Base-by-base conservation (phyloP, 1,140 invertebrate genomes). In the Metaphire vulgaris region DNA sequence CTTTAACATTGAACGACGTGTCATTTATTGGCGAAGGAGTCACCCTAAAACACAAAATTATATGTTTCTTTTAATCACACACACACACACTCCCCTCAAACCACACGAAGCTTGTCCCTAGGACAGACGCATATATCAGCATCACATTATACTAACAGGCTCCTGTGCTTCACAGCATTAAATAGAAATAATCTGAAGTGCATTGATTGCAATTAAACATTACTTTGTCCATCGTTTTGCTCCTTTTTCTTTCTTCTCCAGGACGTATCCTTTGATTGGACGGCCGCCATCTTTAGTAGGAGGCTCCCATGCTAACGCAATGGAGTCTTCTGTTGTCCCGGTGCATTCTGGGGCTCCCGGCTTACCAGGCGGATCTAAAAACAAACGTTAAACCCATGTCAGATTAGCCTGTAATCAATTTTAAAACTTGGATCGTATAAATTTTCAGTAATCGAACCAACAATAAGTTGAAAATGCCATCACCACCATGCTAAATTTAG, bases 101-200 rank as follows among this genome's bases (percentile, higher is more conserved):
- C 34, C 94, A 89, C 65, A 96, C 96, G 65, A 96, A 96, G 86
- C 98, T 96, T 68, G 87, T 90, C 82, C 92, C 90, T 2, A 96
- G 96, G 86, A 92, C 96, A 12, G 91, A 90, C 96, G 96, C 98
- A 81, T 92, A 90, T 1, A 99, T 88, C 83, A 97, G 94, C 0
- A 96, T 96, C 86, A 97, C 98, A 83, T 98, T 95, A 33, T 92
- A n/a, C n/a, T n/a, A n/a, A n/a, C n/a, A n/a, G n/a, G n/a, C n/a
- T n/a, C n/a, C n/a, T n/a, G n/a, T n/a, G n/a, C 28, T 31, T 34
- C 92, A 91, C 88, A 97, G 95, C 93, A 86, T n/a, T n/a, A n/a
- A n/a, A n/a, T n/a, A n/a, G n/a, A n/a, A n/a, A n/a, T n/a, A n/a
- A n/a, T n/a, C n/a, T n/a, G n/a, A n/a, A n/a, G n/a, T n/a, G n/a